Base-by-base conservation (phyloP, 2,113 vertebrate species). In the Tetraodon nigroviridis region DNA sequence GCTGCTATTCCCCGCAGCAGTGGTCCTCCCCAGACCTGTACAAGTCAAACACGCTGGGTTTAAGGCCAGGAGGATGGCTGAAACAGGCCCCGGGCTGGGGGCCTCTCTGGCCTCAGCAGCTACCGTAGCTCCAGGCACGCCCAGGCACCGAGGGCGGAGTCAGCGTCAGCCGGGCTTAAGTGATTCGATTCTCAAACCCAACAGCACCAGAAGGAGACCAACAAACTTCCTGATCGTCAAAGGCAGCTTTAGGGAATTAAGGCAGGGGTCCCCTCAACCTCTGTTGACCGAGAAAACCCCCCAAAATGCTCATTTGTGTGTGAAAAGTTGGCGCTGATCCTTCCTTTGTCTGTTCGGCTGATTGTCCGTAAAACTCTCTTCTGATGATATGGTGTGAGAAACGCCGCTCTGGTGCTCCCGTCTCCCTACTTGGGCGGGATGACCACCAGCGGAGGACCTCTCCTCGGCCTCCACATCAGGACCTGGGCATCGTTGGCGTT, bases 401-500 rank as follows among this genome's bases (percentile, higher is more conserved):
- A 52, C 7, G 19, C 47, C 50, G 69, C 54, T 58, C 51, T 22
- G 50, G 61, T 46, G 22, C 40, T 27, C 32, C 29, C 15, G 11
- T 3, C 17, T 17, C 64, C 81, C 88, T 98, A 96, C 79, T 99
- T 99, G 44, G 96, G 91, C 29, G 96, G 96, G 78, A 98, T 99
- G 49, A 99, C 96, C 0, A 99, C 92, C 40, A 97, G 90, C 0
- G 94, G 93, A 13, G 91, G 89, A 8, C 96, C 96, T 79, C 95
- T 88, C 82, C 93, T 94, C 24, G 96, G 96, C 70, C 95, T 92
- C 96, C 96, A 99, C 96, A 98, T 98, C 82, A 99, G 91, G 73
- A 95, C 96, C 84, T 99, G 96, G 85, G 95, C 96, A 17, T 99
- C 96, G 0, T 99, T 99, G 85, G 96, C 96, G 0, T 98, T 99